These are phyloP conservation scores for Pyrocoelia pectoralis DNA, from an alignment of 2,888 invertebrate species.

Conservation along the genomic window DNA sequence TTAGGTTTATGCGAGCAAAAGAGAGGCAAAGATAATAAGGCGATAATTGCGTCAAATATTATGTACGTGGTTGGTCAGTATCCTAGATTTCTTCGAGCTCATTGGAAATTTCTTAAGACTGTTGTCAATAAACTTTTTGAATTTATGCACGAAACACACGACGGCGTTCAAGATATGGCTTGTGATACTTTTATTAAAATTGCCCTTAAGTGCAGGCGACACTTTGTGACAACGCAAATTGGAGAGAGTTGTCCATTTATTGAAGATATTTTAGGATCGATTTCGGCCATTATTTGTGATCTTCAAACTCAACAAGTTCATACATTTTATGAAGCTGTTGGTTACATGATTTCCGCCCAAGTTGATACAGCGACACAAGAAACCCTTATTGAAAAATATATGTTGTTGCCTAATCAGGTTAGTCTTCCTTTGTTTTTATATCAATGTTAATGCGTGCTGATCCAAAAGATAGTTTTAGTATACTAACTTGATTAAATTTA, in stretches of 20 bases:
- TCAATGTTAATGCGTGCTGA: neutral
- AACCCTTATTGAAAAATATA: slow-evolving; percentile 94
- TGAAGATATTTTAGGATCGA: slow-evolving; percentile 95
- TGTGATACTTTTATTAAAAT: slow-evolving; percentile 99
- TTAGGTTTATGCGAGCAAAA: slow-evolving; percentile 96
- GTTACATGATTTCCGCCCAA: slow-evolving; percentile 98
- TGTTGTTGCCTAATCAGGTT: slow-evolving; percentile 95
- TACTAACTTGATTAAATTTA: too few species aligned
- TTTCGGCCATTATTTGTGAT: slow-evolving; percentile 98
- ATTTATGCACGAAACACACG: slow-evolving; percentile 99
- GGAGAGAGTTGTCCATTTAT: slow-evolving; percentile 98
- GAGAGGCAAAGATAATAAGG: slow-evolving; percentile 98
- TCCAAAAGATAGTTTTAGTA: too few species aligned
- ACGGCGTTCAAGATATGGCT: slow-evolving; percentile 99
- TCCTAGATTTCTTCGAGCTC: slow-evolving; percentile 96
- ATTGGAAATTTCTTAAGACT: slow-evolving; percentile 99
- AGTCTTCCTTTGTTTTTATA: slow-evolving; percentile 17
- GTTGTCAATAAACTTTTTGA: slow-evolving; percentile 99
- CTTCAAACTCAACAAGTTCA: slow-evolving; percentile 98
- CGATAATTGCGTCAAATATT: slow-evolving; percentile 99
- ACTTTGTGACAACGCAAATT: slow-evolving; percentile 96
- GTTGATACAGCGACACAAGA: slow-evolving; percentile 91
- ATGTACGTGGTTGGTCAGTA: slow-evolving; percentile 99
- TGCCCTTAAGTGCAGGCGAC: slow-evolving; percentile 95
- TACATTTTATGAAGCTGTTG: slow-evolving; percentile 99